Evolutionary conservation across 2,797 vertebrate species (phyloP).

Genomic region (Ibycter americanus): DNA sequence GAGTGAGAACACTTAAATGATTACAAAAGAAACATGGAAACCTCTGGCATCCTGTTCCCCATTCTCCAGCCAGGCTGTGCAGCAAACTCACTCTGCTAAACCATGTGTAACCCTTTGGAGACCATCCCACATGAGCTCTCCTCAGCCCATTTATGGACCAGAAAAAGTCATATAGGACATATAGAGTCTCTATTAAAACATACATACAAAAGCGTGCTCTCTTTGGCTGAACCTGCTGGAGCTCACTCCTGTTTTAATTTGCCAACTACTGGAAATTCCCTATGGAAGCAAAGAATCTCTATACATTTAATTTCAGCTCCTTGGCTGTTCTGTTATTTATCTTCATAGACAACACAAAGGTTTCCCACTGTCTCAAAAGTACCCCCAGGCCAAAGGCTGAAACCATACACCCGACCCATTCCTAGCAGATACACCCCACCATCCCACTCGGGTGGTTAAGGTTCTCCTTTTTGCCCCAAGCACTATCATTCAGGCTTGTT

Average conservation of each 20-base stretch:
- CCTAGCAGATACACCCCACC: neutral
- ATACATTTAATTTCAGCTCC: neutral
- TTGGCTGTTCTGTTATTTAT: neutral
- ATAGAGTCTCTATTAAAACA: neutral
- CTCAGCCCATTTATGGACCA: neutral
- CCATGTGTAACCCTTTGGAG: neutral
- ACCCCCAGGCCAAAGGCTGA: neutral
- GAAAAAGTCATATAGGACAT: neutral
- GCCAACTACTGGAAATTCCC: neutral
- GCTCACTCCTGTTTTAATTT: neutral
- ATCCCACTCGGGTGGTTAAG: no score
- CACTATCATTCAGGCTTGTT: neutral
- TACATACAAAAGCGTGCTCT: fast-evolving
- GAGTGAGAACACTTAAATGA: conserved; percentile 30
- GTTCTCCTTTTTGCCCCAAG: neutral
- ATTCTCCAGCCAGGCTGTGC: neutral
- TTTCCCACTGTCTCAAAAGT: neutral
- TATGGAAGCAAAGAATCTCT: neutral
- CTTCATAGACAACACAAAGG: fast-evolving
- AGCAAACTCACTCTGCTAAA: neutral
- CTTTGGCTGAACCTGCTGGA: neutral
- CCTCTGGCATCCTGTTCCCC: neutral
- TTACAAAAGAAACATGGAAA: neutral
- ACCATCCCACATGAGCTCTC: neutral
- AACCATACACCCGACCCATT: neutral